Base-by-base conservation (phyloP, 2,888 invertebrate species). In the Meloe dianella region DNA sequence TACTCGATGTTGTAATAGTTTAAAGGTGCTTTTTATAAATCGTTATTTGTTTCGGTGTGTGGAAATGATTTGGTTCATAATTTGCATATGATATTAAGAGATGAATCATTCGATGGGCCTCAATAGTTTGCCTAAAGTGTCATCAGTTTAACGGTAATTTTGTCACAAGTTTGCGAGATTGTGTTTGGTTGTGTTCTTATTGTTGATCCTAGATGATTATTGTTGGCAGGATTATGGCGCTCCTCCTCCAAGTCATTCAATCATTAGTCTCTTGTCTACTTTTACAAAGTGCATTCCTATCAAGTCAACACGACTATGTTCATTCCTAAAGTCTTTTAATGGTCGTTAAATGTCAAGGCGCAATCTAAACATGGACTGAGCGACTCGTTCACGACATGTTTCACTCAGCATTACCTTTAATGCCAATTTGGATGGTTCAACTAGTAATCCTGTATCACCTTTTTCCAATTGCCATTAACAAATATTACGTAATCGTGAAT, bases 261-360 rank as follows among this genome's bases (percentile, higher is more conserved):
- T 54, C 54, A 54, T 54, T 54, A 54, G 24, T 54, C 54, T 24
- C 54, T 59, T 60, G 56, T 62, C 51, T 59, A 57, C 66, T 57
- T 59, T 63, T 60, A 60, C 60, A 60, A 60, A 60, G 35, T 72
- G 70, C 77, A 77, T 76, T 77, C 75, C 72, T 71, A 68, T 70
- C 68, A 70, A 74, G 74, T 72, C 74, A 75, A 75, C 77, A 76
- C 74, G 64, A 73, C 64, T 66, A 66, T 69, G 64, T 57, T 68
- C 70, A 66, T 72, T 72, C 72, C 71, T 69, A 70, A 70, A 74
- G 69, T 72, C 75, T 74, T 77, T 75, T 76, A 76, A 75, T 77
- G 69, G 72, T 75, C 74, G 74, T 73, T 76, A 79, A 79, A 79
- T 78, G 79, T 78, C 79, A 79, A 78, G 79, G 79, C 73, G 67